phyloP scores from a whole-genome alignment of 2,113 vertebrate species.

The rabbit (Oryctolagus cuniculus) region mOryCun1.1 NC_091433.1:96655501-96656000 shows the following conservation, averaged over 20 bases:
- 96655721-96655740: constrained; percentile 91
- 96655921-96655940: too few relatives aligned
- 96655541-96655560: constrained; percentile 98
- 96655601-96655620: constrained; percentile 99
- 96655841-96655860: too few relatives aligned
- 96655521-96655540: constrained; percentile 99
- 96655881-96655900: too few relatives aligned
- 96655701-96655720: constrained; percentile 98
- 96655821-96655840: too few relatives aligned
- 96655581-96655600: constrained; percentile 99
- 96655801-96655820: too few relatives aligned
- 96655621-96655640: constrained; percentile 99
- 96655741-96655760: constrained; percentile 86
- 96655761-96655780: constrained; percentile 89
- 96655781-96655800: too few relatives aligned
- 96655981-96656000: too few relatives aligned
- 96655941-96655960: too few relatives aligned
- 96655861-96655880: too few relatives aligned
- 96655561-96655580: constrained; percentile 98
- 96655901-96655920: too few relatives aligned
- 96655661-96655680: constrained; percentile 99
- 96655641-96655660: constrained; percentile 99
- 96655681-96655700: constrained; percentile 98
- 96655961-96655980: too few relatives aligned
- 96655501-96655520: constrained; percentile 98